Evolutionary conservation across 1,140 invertebrate genomes (phyloP), one percentile per base, ranked within the genome.

Genomic region (Lepidotrigona ventralis): DNA sequence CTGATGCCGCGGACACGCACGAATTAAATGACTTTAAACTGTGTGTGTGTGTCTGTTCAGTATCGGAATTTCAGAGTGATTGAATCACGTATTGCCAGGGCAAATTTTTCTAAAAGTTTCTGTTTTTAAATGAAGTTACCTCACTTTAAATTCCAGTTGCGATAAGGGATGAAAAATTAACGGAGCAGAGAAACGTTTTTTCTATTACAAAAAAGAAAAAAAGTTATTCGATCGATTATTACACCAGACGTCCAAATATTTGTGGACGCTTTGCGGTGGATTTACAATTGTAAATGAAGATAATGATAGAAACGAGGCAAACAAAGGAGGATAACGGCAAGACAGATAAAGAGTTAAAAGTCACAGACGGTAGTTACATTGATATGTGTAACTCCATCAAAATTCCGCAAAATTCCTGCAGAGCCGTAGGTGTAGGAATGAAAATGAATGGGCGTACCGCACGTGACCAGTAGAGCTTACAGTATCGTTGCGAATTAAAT

Each of bases 381-480:
- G 21, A 69, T 56, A 29, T 26, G 11, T 46, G 11, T 46, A 33
- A 12, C 33, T 56, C 19, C 11, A 72, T 54, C 69, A 29, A 53
- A 39, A 29, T 56, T 63, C 1, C 21, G 63, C 33, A 64, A 63
- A 39, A 46, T 46, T 46, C 39, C 39, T 46, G 39, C 46, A 56
- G 53, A 39, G 56, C 29, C 39, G 9, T 26, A 19, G 11, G 14
- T 21, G 54, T 21, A 58, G 14, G 56, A 63, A 64, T n/a, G 58
- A 51, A 9, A 79, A 26, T 51, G 33, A 83, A 9, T 69, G 1
- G 19, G 19, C n/a, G n/a, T 21, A 60, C 33, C 33, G 33, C 64
- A 64, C 79, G 79, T 71, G 79, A 74, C 46, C 79, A 26, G 63
- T 73, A 54, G 46, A 63, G 46, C 54, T 46, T 56, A 9, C 15